Percentiles rank a stretch among this genome's conserved stretches.
phyloP scores from a whole-genome alignment of 1,140 invertebrate genomes.

The Chlorops oryzae region DNA sequence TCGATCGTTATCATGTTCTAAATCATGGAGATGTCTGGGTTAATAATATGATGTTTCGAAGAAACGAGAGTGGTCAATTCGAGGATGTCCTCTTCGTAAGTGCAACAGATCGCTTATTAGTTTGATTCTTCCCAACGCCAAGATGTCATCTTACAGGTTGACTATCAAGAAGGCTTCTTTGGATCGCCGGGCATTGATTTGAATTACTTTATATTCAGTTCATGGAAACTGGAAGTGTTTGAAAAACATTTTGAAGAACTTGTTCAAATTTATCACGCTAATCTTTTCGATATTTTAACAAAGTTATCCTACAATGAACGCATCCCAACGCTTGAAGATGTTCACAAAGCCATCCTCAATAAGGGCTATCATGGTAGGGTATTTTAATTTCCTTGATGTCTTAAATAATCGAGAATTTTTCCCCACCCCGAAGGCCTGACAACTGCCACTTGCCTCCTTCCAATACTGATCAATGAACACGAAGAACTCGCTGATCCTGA shows the following conservation, averaged over 20 bases:
- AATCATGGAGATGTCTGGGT: slow-evolving; percentile 59
- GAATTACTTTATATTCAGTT: slow-evolving; percentile 19
- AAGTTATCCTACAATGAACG: slow-evolving; percentile 32
- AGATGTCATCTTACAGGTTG: slow-evolving; percentile 11
- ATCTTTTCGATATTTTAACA: slow-evolving; percentile 33
- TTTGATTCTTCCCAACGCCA: not conserved
- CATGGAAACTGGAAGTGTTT: slow-evolving; percentile 14
- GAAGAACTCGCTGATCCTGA: slow-evolving; percentile 13
- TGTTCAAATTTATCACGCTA: slow-evolving; percentile 38
- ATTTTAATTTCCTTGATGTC: not conserved
- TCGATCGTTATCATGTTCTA: slow-evolving; percentile 52
- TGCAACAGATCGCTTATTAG: slow-evolving; percentile 13
- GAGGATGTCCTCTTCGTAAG: slow-evolving; percentile 52
- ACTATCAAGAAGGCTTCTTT: slow-evolving; percentile 22
- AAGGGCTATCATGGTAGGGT: slow-evolving; percentile 27
- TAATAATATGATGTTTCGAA: slow-evolving; percentile 59
- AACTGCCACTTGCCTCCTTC: slow-evolving; percentile 14
- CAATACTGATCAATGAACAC: slow-evolving; percentile 17
- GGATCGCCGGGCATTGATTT: slow-evolving; percentile 23
- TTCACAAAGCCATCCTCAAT: slow-evolving; percentile 28
- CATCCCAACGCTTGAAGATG: slow-evolving; percentile 33
- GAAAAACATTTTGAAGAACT: slow-evolving; percentile 29
- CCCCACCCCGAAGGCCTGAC: slow-evolving; percentile 8
- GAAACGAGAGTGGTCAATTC: slow-evolving; percentile 46
- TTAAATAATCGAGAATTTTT: not conserved